Conservation (phyloP, 92 coral and sea anemone species). For the Epizoanthus illoricatus region DNA sequence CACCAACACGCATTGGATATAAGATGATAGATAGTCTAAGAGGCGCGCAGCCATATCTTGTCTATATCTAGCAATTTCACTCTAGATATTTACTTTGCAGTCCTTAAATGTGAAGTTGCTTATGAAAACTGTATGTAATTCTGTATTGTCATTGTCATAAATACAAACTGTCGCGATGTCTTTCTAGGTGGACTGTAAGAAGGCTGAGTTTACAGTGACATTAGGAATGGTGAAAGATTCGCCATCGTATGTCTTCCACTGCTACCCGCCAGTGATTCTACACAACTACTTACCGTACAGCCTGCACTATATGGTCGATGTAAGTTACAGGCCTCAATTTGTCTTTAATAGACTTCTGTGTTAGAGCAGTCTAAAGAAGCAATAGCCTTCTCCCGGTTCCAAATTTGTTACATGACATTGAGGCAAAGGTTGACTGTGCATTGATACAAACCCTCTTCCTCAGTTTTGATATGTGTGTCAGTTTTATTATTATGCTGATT, state of each 20-base stretch:
- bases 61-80: too few species aligned
- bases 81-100: too few species aligned
- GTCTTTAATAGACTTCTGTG: not conserved
- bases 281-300: constrained; percentile 89
- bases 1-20: too few species aligned
- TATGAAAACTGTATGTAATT: too few species aligned
- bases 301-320: constrained; percentile 50
- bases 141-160: not conserved
- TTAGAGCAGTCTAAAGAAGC: not conserved
- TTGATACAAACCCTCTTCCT: too few species aligned
- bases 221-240: constrained; percentile 68
- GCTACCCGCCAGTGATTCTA: constrained; percentile 81
- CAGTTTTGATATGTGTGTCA: too few species aligned
- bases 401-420: too few species aligned
- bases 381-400: not conserved
- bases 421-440: too few species aligned
- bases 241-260: constrained; percentile 75
- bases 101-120: too few species aligned
- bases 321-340: not conserved
- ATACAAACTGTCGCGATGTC: not conserved
- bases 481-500: too few species aligned
- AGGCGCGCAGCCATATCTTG: too few species aligned
- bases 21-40: too few species aligned
- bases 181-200: constrained; percentile 73
- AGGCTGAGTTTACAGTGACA: constrained; percentile 67